A percentile compares a stretch with the other conserved stretches of the same genome.
These are phyloP conservation scores for Drosophila leontia DNA, from an alignment of 1,140 invertebrate genomes.

Conservation along the genomic window DNA sequence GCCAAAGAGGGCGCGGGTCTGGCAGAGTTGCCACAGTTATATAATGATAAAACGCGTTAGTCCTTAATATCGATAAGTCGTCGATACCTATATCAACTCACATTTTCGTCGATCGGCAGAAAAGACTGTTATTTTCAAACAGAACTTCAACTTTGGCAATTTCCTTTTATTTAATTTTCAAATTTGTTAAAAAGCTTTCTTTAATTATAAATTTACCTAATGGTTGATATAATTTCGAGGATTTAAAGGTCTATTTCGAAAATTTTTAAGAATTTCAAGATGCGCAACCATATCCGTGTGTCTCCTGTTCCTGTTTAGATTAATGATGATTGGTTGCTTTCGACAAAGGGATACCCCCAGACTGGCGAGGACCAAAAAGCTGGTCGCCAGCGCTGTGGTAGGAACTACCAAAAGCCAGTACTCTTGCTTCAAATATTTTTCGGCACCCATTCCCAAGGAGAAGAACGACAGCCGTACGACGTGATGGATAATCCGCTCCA, in stretches of 20 bases:
- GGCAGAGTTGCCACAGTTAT: not conserved
- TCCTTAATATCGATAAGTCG: not conserved
- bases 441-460: not conserved
- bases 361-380: not conserved
- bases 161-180: not conserved
- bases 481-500: conserved; percentile 20
- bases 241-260: too few species aligned
- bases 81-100: not conserved
- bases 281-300: too few species aligned
- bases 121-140: not conserved
- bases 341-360: not conserved
- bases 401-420: conserved; percentile 2
- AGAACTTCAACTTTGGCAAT: too few species aligned
- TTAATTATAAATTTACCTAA: not conserved
- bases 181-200: not conserved
- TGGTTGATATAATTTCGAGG: not conserved
- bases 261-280: too few species aligned
- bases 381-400: conserved; percentile 1
- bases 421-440: conserved; percentile 3
- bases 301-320: not conserved
- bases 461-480: not conserved
- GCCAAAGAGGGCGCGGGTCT: not conserved
- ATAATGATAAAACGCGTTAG: not conserved
- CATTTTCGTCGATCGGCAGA: not conserved
- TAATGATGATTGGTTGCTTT: not conserved